These are phyloP conservation scores for Gari tellinella DNA, from an alignment of 2,888 invertebrate species.

Conservation along the genomic window DNA sequence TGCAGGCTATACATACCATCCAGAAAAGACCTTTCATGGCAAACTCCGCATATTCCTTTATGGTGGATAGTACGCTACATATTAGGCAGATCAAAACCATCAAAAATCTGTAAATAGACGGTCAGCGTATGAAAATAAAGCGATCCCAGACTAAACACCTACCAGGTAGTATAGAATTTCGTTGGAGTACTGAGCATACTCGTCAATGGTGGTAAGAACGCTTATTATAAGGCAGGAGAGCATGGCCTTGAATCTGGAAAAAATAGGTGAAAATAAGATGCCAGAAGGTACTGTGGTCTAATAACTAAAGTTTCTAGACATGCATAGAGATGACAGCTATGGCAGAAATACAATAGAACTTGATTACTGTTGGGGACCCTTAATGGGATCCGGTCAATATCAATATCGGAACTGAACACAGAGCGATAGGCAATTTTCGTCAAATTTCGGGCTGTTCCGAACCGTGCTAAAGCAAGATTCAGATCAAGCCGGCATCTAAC, in stretches of 20 bases:
- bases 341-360: too few species aligned
- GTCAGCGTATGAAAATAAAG: too few species aligned
- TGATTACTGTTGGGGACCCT: too few species aligned
- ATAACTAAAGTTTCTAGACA: too few species aligned
- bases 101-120: slow-evolving; percentile 65
- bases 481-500: too few species aligned
- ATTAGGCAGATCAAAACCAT: slow-evolving; percentile 71
- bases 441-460: too few species aligned
- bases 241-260: slow-evolving; percentile 58
- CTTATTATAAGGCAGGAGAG: slow-evolving; percentile 57
- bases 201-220: slow-evolving; percentile 55
- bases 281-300: too few species aligned
- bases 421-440: too few species aligned
- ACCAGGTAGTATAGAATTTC: slow-evolving; percentile 50
- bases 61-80: slow-evolving; percentile 70
- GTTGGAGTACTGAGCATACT: slow-evolving; percentile 37
- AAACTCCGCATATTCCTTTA: slow-evolving; percentile 86
- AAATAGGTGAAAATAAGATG: slow-evolving; percentile 1
- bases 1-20: slow-evolving; percentile 87
- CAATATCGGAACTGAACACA: too few species aligned
- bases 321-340: too few species aligned
- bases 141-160: slow-evolving; percentile 15
- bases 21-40: slow-evolving; percentile 92
- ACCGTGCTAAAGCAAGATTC: too few species aligned
- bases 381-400: too few species aligned